Evolutionary conservation across 2,888 invertebrate species (phyloP), one percentile per base, ranked within the genome.

Genomic region (Noctua janthina): DNA sequence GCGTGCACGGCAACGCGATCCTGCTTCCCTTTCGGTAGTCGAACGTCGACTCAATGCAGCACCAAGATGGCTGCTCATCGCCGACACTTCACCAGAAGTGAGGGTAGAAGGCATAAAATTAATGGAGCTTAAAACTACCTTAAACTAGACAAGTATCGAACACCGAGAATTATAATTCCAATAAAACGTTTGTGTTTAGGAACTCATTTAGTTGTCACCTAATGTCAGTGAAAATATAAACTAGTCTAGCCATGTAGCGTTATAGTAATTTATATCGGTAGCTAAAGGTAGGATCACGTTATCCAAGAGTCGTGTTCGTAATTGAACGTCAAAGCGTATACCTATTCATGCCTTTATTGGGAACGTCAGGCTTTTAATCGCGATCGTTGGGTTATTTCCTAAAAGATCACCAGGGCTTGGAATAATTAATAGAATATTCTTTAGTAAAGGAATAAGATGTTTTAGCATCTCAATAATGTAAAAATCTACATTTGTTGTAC

Each of bases 281-380:
- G 35, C 29, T 69, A 49, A 78, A 80, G 80, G 68, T 46, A 56
- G 15, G 35, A 46, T 8, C n/a, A 75, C 72, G 75, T 77, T 77
- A 80, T 75, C 69, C 43, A 76, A 75, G 68, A 69, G 20, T 64
- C 79, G 74, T 35, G 76, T 69, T 54, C 43, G 62, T 74, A 87
- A 76, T 79, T 87, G 73, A 76, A 79, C 73, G 83, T 83, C 74
- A 79, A 79, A 73, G 72, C 79, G 68, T 87, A 49, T 83, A 29
- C 29, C 29, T 29, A 76, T 87, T 73, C 75, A 70, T 79, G 79
- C 49, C 66, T 76, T 35, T 77, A 84, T 39, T 67, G 4, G 10
- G n/a, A 69, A 73, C 54, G 84, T n/a, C 83, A 83, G 43, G 51
- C 10, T 73, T 70, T 75, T 56, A 75, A 68, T 69, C 69, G 75